These are phyloP conservation scores for Himalopsyche japonica DNA, from an alignment of 2,888 invertebrate genomes.

Conservation along the genomic window DNA sequence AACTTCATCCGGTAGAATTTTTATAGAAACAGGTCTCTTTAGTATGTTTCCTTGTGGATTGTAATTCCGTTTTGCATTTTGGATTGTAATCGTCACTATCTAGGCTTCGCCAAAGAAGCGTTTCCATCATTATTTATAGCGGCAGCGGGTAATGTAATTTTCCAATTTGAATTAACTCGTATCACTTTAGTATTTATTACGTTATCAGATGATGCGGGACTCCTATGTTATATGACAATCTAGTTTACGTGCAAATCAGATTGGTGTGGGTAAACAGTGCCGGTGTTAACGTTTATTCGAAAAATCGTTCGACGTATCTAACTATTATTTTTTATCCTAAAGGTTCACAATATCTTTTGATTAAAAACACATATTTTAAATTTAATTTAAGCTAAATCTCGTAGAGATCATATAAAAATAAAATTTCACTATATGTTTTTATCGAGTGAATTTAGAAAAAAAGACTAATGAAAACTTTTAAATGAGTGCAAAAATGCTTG, in stretches of 20 bases:
- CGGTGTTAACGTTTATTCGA: too few relatives aligned
- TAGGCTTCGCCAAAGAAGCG: neutral
- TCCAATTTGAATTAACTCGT: conserved; percentile 34
- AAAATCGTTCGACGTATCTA: too few relatives aligned
- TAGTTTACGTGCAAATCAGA: neutral
- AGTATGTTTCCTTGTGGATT: neutral
- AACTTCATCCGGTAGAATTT: neutral
- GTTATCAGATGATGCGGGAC: neutral
- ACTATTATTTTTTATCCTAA: too few relatives aligned
- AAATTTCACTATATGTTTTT: too few relatives aligned
- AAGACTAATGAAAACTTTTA: too few relatives aligned
- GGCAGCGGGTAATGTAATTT: conserved; percentile 30
- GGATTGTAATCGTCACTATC: neutral
- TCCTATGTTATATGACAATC: neutral
- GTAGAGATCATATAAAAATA: too few relatives aligned
- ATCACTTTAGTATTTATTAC: neutral
- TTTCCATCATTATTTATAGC: conserved; percentile 7
- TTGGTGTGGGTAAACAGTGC: neutral
- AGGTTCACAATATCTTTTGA: too few relatives aligned
- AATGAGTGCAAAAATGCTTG: too few relatives aligned
- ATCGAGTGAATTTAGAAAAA: too few relatives aligned
- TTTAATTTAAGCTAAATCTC: too few relatives aligned
- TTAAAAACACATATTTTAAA: too few relatives aligned
- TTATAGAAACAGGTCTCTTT: neutral
- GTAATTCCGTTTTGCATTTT: neutral